phyloP scores from a whole-genome alignment of 2,113 vertebrate genomes.

The Holacanthus passer region DNA sequence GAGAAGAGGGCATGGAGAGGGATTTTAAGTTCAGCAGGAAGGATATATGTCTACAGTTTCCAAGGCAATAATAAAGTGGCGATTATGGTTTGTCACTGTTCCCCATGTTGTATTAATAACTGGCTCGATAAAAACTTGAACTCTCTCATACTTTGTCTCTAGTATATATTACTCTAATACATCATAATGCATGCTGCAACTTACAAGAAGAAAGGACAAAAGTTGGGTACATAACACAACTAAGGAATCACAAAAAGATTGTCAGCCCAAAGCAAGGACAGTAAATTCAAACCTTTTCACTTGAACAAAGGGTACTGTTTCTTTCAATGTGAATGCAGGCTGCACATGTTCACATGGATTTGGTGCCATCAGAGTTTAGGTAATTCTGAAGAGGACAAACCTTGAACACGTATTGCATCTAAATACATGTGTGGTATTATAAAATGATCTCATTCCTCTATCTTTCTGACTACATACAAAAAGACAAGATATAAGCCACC shows the following conservation, averaged over 20 bases:
- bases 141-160: background rate
- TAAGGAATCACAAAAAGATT: background rate
- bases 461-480: background rate
- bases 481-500: background rate
- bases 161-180: background rate
- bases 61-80: slow-evolving; percentile 40
- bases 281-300: background rate
- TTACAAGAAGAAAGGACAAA: background rate
- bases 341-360: background rate
- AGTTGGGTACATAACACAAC: background rate
- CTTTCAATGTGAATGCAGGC: background rate
- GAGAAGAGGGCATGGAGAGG: background rate
- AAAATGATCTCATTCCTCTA: background rate
- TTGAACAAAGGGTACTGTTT: background rate
- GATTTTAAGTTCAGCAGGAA: background rate
- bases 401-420: background rate
- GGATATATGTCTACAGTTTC: slow-evolving; percentile 32
- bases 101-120: background rate
- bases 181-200: background rate
- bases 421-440: background rate
- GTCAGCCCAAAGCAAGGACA: background rate
- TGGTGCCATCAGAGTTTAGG: background rate
- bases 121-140: too few relatives aligned
- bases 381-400: background rate
- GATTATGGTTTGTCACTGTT: slow-evolving; percentile 23